phyloP scores from a whole-genome alignment of 2,888 invertebrate genomes.

The Aquatica leii region DNA sequence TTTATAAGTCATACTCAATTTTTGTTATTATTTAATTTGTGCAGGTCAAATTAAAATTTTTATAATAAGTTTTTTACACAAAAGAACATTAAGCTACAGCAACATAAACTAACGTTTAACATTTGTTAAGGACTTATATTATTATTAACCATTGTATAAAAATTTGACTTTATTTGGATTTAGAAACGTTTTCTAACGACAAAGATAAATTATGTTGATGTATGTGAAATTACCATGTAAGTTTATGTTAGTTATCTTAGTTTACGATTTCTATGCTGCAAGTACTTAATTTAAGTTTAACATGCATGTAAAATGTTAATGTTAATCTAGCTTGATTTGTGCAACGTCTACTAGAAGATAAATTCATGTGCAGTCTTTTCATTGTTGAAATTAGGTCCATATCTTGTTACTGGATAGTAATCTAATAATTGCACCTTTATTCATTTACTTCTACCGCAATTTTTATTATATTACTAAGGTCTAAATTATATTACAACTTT shows the following conservation, averaged over 20 bases:
- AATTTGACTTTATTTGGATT: conserved; percentile 20
- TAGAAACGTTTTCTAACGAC: conserved; percentile 11
- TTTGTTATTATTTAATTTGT: too few relatives aligned
- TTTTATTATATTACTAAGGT: too few relatives aligned
- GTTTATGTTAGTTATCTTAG: conserved; percentile 37
- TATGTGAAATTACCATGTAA: too few relatives aligned
- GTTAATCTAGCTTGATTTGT: conserved; percentile 34
- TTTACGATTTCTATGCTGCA: conserved; percentile 41
- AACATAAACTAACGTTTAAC: conserved; percentile 37
- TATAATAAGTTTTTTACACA: too few relatives aligned
- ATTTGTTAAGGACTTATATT: conserved; percentile 33
- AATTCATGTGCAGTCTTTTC: conserved; percentile 24
- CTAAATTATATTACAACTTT: too few relatives aligned
- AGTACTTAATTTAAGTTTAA: conserved; percentile 40
- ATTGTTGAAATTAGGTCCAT: too few relatives aligned
- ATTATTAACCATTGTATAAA: conserved; percentile 25
- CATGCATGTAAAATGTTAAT: conserved; percentile 38
- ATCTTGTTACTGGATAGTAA: too few relatives aligned
- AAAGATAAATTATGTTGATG: conserved; percentile 20
- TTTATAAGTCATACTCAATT: too few relatives aligned
- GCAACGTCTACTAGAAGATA: conserved; percentile 23
- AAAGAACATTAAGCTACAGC: too few relatives aligned
- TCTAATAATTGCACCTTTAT: too few relatives aligned
- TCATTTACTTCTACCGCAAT: too few relatives aligned
- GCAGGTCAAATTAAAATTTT: too few relatives aligned